Base-by-base conservation (phyloP, 2,888 invertebrate species). In the Smittia aterrima region DNA sequence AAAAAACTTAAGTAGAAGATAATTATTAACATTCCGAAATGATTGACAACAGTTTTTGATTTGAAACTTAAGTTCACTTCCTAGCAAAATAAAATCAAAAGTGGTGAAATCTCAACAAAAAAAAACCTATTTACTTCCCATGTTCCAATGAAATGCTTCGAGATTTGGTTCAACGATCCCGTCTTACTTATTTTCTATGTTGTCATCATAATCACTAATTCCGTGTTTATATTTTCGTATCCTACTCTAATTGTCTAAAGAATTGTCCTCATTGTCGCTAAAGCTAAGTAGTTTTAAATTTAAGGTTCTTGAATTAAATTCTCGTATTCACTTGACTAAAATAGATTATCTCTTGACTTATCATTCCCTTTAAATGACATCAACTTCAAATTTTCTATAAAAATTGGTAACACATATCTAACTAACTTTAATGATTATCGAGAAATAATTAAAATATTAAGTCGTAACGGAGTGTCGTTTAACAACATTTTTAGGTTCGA, bases 231-330 rank as follows among this genome's bases (percentile, higher is more conserved):
- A 13, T 47, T 16, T 47, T 47, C 47, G 47, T 47, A 47, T 47
- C 47, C 47, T 47, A 47, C 16, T 47, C 47, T 47, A 32, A 47
- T 47, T 47, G 47, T 47, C 47, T 47, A 47, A 41, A 68, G 68
- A 68, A 68, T 68, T 68, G 68, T 68, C 68, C 40, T 68, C 41
- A 41, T 41, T 68, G 40, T 47, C 68, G 18, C 41, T 68, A 68
- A 68, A 41, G 68, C 68, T 68, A 68, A 68, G 24, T 47, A 47
- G 47, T 47, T 47, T 47, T 38, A 32, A 32, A 32, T 6, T 32
- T 32, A 32, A 32, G 32, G 3, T 32, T 32, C 32, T 32, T 3
- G 32, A 32, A 32, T 32, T 32, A 32, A 32, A 32, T 32, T 32
- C 32, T 32, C 32, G 32, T 32, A 6, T 53, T 53, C 53, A 53